Evolutionary conservation across 2,113 vertebrate species (phyloP).

Genomic region (Takifugu bimaculatus): DNA sequence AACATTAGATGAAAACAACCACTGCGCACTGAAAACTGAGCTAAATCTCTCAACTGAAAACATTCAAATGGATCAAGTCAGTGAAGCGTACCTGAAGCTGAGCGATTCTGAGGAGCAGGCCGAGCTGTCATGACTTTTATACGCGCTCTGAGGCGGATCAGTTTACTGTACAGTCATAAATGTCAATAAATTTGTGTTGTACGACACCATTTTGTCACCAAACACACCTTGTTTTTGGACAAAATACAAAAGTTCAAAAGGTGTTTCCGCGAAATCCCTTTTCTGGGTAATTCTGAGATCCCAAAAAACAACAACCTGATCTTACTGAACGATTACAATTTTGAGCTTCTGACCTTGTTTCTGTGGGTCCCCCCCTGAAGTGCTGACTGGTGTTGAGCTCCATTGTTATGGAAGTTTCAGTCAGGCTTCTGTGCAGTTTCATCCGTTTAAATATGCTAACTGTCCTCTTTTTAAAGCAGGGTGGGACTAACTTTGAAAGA

Average conservation of each 20-base stretch:
- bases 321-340: constrained; percentile 14
- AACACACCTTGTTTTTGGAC: constrained; percentile 50
- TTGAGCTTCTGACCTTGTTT: neutral
- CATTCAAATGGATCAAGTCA: constrained; percentile 5
- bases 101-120: constrained; percentile 13
- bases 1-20: neutral
- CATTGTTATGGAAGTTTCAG: constrained; percentile 30
- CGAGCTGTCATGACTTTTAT: constrained; percentile 47
- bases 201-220: constrained; percentile 41
- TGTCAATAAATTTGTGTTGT: constrained; percentile 53
- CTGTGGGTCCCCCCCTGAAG: too few relatives aligned
- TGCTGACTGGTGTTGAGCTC: neutral
- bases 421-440: neutral
- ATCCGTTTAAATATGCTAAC: neutral
- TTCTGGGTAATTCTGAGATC: neutral
- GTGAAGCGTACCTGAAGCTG: constrained; percentile 43
- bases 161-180: constrained; percentile 59
- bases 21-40: neutral
- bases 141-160: constrained; percentile 19
- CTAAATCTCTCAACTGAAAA: neutral
- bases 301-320: constrained; percentile 33
- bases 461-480: neutral
- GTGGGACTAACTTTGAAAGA: neutral
- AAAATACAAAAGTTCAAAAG: constrained; percentile 57
- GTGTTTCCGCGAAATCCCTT: constrained; percentile 31